Conservation (phyloP, 2,888 invertebrate genomes). For the Mythimna loreyi region DNA sequence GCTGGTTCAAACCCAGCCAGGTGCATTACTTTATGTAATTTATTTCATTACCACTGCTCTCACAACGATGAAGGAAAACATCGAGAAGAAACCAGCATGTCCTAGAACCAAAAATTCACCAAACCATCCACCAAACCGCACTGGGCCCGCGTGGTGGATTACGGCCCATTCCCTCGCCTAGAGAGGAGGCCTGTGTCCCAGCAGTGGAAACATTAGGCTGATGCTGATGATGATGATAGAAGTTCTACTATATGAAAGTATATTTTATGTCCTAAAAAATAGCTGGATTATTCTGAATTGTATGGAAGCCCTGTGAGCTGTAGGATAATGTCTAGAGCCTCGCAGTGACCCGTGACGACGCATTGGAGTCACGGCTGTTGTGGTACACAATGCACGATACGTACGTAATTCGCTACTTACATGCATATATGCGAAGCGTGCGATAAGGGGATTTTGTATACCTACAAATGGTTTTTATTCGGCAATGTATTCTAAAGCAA, state of each 20-base stretch:
- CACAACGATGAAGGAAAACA: too few relatives aligned
- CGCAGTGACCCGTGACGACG: slow-evolving; percentile 79
- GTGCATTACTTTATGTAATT: too few relatives aligned
- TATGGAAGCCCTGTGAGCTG: slow-evolving; percentile 51
- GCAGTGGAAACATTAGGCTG: too few relatives aligned
- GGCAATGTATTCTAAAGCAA: slow-evolving; percentile 42
- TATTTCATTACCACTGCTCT: too few relatives aligned
- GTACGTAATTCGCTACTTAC: slow-evolving; percentile 50
- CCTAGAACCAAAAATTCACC: too few relatives aligned
- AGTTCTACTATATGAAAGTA: background rate
- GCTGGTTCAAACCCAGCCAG: too few relatives aligned
- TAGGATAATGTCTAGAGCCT: slow-evolving; percentile 63
- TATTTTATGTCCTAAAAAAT: background rate
- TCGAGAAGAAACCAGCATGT: too few relatives aligned
- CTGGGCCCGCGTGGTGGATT: too few relatives aligned
- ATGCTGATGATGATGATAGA: too few relatives aligned
- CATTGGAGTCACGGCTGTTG: slow-evolving; percentile 77
- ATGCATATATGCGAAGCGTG: slow-evolving; percentile 36
- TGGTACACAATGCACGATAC: slow-evolving; percentile 56
- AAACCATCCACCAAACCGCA: too few relatives aligned
- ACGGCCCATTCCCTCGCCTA: too few relatives aligned
- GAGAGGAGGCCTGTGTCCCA: too few relatives aligned
- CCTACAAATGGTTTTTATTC: slow-evolving; percentile 41
- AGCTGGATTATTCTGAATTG: slow-evolving; percentile 18
- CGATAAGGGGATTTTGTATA: slow-evolving; percentile 42